A percentile compares a stretch with the other conserved stretches of the same genome.
Evolutionary conservation across 2,113 vertebrate species (phyloP).

Genomic region (Scartelaos histophorus): DNA sequence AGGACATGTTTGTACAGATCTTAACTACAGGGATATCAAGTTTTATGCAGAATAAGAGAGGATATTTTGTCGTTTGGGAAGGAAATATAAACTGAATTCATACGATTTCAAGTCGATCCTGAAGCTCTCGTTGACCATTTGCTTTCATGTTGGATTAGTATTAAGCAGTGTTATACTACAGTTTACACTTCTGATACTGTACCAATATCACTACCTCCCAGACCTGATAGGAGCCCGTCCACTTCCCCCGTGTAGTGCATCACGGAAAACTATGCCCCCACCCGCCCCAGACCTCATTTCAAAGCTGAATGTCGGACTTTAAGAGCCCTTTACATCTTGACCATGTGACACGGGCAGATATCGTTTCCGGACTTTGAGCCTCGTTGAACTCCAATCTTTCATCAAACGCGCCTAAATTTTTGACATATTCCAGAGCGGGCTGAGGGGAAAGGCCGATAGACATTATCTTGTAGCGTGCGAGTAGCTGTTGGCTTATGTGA

Average conservation of each 20-base stretch:
- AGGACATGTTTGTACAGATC: too few relatives aligned
- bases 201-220: background rate
- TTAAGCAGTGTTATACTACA: background rate
- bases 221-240: background rate
- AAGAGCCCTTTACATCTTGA: slow-evolving; percentile 61
- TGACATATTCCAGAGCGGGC: slow-evolving; percentile 68
- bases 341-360: slow-evolving; percentile 70
- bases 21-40: too few relatives aligned
- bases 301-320: slow-evolving; percentile 55
- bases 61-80: too few relatives aligned
- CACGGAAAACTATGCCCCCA: slow-evolving; percentile 36
- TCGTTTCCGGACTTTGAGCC: slow-evolving; percentile 54
- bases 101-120: background rate
- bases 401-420: slow-evolving; percentile 66
- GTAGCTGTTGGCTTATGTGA: slow-evolving; percentile 73
- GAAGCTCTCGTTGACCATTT: too few relatives aligned
- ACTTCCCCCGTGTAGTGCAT: slow-evolving; percentile 46
- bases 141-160: background rate
- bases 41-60: too few relatives aligned
- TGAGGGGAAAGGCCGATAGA: slow-evolving; percentile 65
- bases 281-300: slow-evolving; percentile 56
- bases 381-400: slow-evolving; percentile 68
- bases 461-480: slow-evolving; percentile 72
- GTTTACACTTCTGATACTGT: background rate
- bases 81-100: too few relatives aligned